A percentile compares a stretch with the other conserved stretches of the same genome.
Evolutionary conservation across 2,113 vertebrate species (phyloP).

Genomic region (Numenius arquata): DNA sequence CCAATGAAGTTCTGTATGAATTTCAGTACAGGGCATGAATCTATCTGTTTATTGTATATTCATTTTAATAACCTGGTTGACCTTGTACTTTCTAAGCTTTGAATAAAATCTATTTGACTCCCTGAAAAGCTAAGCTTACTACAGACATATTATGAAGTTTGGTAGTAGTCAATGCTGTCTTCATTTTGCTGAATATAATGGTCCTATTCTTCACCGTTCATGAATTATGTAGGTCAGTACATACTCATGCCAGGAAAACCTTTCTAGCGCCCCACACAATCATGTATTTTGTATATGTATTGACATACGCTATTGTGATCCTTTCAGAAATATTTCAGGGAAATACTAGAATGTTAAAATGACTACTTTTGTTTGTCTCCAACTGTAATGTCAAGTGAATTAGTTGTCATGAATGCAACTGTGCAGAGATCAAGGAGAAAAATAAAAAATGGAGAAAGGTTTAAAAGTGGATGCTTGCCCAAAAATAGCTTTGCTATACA

Average conservation of each 20-base stretch:
- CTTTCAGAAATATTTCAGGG: neutral
- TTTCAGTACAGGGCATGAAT: neutral
- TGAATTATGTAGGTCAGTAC: conserved; percentile 58
- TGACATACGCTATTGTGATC: neutral
- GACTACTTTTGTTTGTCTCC: neutral
- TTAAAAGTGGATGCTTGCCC: neutral
- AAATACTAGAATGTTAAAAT: neutral
- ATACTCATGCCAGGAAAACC: conserved; percentile 14
- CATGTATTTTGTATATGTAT: conserved; percentile 36
- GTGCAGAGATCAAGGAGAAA: neutral
- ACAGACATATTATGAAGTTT: neutral
- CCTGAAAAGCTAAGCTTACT: conserved; percentile 8
- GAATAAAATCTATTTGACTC: conserved; percentile 23
- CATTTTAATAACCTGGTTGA: conserved; percentile 38
- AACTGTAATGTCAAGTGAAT: neutral
- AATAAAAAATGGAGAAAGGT: neutral
- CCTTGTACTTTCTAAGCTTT: conserved; percentile 17
- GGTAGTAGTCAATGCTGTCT: conserved; percentile 7
- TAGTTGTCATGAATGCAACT: neutral
- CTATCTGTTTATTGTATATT: neutral
- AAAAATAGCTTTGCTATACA: neutral
- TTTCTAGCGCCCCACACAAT: conserved; percentile 21
- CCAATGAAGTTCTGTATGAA: neutral
- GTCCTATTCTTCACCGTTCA: conserved; percentile 25
- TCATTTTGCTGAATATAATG: conserved; percentile 34